Base-by-base conservation (phyloP, 2,797 vertebrate genomes). In the Syngnathus acus region DNA sequence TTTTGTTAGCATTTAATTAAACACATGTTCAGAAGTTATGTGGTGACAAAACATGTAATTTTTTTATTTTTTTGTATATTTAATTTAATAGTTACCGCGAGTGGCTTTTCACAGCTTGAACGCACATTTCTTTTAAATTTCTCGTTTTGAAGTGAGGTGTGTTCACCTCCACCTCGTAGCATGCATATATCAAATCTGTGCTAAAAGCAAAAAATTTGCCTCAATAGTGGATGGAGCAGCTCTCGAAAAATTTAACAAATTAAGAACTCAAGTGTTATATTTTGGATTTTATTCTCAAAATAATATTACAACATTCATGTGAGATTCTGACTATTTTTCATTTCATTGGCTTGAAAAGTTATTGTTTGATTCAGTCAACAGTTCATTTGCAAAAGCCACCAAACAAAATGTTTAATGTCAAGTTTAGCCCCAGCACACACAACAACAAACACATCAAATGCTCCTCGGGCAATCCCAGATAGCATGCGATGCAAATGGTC, bases 401-500 rank as follows among this genome's bases (percentile, higher is more conserved):
- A 54, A 54, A 13, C 26, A 9, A 3, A 23, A 32, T 2, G 2
- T 32, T 32, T 32, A 32, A 32, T 32, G 26, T 32, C 26, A 32
- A 3, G 26, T 32, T 32, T 32, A 32, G 26, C 26, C 26, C 26
- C 26, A 32, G 14, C 26, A 57, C 26, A 57, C 54, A 16, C 14
- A 51, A 16, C 54, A 37, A 17, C 54, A 57, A 57, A 37, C 54
- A 32, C 14, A 37, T 14, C 6, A 16, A 57, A 57, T 17, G 26
- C 17, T 57, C 26, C 54, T 37, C 26, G 37, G 13, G 54, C 26
- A 37, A 57, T 57, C 54, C 37, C 54, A 16, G 54, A 9, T 88
- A 69, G 82, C 81, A 88, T 76, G 81, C 59, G 7, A 39, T 2
- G 50, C 23, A 79, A 86, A 86, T 83, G 75, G 74, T 88, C 84